A percentile compares a stretch with the other conserved stretches of the same genome.
Evolutionary conservation across 1,140 invertebrate genomes (phyloP).

Genomic region (Cheumatopsyche charites): DNA sequence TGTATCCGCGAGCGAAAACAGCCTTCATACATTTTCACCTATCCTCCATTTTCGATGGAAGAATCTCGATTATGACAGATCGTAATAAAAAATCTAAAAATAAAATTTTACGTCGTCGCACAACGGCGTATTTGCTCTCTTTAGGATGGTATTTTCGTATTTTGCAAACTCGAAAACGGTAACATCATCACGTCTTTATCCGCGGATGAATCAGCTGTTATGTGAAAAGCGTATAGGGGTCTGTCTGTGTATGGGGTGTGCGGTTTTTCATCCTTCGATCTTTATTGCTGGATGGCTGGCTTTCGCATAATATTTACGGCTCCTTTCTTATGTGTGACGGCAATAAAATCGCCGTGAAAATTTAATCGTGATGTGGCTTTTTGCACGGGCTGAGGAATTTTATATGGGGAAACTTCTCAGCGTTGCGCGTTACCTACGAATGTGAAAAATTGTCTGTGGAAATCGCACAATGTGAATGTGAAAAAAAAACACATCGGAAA

Average conservation of each 20-base stretch:
- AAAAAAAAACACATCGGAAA: background rate
- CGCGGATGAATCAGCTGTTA: background rate
- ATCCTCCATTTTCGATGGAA: no score
- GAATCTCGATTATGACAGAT: no score
- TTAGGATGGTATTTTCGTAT: no score
- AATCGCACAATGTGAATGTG: background rate
- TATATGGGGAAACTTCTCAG: background rate
- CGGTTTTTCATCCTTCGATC: slow-evolving; percentile 13
- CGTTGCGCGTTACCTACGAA: background rate
- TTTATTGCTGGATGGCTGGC: slow-evolving; percentile 6
- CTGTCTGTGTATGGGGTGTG: background rate
- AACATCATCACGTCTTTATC: background rate
- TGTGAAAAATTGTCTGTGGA: slow-evolving; percentile 18
- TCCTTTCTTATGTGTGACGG: slow-evolving; percentile 9
- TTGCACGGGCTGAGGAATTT: slow-evolving; percentile 2
- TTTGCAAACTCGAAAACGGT: no score
- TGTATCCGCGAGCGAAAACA: no score
- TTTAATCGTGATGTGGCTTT: slow-evolving; percentile 22
- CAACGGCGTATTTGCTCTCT: no score
- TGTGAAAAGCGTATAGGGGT: background rate
- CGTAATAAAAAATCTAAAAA: no score
- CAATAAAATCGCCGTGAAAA: slow-evolving; percentile 19
- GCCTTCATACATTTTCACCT: no score
- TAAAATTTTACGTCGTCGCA: no score
- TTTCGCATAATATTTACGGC: slow-evolving; percentile 18